Percentiles rank a stretch among this genome's conserved stretches.
These are phyloP conservation scores for Athrips mouffetella DNA, from an alignment of 2,888 invertebrate genomes.

Conservation along the genomic window DNA sequence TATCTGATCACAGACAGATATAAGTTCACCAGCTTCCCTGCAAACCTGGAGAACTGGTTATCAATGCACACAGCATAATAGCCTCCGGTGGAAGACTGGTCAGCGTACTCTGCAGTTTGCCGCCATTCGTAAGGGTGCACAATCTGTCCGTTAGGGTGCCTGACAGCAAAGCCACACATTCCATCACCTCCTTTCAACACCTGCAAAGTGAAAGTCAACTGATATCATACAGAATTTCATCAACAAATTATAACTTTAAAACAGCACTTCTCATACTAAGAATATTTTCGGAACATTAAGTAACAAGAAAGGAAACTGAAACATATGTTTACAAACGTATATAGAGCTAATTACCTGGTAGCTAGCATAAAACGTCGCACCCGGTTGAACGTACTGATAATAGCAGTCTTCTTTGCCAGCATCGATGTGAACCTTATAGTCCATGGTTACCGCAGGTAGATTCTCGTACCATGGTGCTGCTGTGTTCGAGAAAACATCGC, in stretches of 20 bases:
- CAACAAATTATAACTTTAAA: not conserved
- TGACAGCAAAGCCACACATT: slow-evolving; percentile 94
- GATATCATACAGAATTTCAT: not conserved
- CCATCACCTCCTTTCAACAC: slow-evolving; percentile 95
- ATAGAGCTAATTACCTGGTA: slow-evolving; percentile 84
- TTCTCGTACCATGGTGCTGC: slow-evolving; percentile 90
- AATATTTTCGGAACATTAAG: not conserved
- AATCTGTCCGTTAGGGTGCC: slow-evolving; percentile 89
- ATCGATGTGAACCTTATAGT: slow-evolving; percentile 96
- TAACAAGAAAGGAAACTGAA: not conserved
- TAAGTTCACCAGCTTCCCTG: slow-evolving; percentile 91
- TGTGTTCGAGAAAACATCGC: slow-evolving; percentile 70
- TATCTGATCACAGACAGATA: slow-evolving; percentile 95
- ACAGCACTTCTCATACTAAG: not conserved
- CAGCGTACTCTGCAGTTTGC: slow-evolving; percentile 92
- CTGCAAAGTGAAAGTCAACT: slow-evolving; percentile 60
- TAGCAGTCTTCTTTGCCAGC: slow-evolving; percentile 97
- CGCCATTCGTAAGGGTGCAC: slow-evolving; percentile 95
- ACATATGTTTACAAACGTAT: slow-evolving; percentile 13
- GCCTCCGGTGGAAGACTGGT: slow-evolving; percentile 87
- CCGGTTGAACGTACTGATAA: slow-evolving; percentile 94
- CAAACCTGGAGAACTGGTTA: slow-evolving; percentile 95
- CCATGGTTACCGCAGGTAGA: slow-evolving; percentile 95
- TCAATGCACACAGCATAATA: slow-evolving; percentile 95
- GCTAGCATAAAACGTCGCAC: slow-evolving; percentile 95